Evolutionary conservation across 2,113 vertebrate species (phyloP).

Genomic region (Raja brachyura): DNA sequence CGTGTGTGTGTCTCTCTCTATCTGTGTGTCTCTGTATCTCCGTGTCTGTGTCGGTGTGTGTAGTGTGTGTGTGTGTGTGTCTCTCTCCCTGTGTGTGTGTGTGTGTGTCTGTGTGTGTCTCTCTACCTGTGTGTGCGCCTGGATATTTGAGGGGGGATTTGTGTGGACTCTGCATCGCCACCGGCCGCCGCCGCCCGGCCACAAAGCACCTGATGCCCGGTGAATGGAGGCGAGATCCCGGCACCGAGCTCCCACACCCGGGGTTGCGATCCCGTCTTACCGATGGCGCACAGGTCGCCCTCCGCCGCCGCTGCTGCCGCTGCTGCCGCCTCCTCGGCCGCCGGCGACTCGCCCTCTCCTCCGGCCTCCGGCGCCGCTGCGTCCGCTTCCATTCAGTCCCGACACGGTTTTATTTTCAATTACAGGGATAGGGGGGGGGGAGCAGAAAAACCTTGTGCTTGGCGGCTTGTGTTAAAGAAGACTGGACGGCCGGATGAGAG

Average conservation of each 20-base stretch:
- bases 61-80: too few species aligned
- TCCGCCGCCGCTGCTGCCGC: background rate
- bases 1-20: too few species aligned
- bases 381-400: conserved; percentile 28
- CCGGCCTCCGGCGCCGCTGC: conserved; percentile 18
- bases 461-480: background rate
- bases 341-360: conserved; percentile 5
- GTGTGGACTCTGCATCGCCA: background rate
- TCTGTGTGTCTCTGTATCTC: too few species aligned
- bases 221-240: background rate
- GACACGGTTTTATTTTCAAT: background rate
- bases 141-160: too few species aligned
- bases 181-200: background rate
- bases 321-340: background rate
- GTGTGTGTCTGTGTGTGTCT: too few species aligned
- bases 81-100: too few species aligned
- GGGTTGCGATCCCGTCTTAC: background rate
- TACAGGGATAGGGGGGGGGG: background rate
- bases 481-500: background rate
- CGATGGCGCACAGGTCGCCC: background rate
- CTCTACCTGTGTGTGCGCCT: too few species aligned
- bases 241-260: background rate
- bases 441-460: background rate
- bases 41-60: too few species aligned
- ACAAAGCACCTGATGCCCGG: background rate